Conservation (phyloP, 2,113 vertebrate species). For the Xenopus laevis region DNA sequence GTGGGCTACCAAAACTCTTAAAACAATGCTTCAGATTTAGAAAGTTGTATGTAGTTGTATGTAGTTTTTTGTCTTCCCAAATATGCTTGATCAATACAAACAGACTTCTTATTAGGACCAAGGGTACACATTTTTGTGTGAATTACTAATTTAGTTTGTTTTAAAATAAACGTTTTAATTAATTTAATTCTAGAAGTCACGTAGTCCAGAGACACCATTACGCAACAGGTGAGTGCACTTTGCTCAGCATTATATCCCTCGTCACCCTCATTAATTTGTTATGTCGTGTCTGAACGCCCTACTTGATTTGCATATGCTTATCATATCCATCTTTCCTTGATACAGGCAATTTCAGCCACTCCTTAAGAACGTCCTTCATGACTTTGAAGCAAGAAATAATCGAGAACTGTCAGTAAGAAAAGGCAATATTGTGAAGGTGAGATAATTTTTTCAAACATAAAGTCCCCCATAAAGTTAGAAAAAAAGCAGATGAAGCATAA, state of each 20-base stretch:
- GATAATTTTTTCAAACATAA: background rate
- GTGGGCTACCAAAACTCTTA: too few species aligned
- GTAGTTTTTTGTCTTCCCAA: too few species aligned
- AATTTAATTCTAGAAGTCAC: background rate
- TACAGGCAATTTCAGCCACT: slow-evolving; percentile 38
- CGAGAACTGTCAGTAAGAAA: slow-evolving; percentile 75
- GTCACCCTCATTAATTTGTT: background rate
- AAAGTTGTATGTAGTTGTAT: too few species aligned
- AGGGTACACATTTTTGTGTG: too few species aligned
- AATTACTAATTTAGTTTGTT: background rate
- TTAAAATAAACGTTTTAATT: background rate
- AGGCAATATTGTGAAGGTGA: slow-evolving; percentile 79
- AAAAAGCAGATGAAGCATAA: too few species aligned
- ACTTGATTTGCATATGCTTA: background rate
- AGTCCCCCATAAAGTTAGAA: too few species aligned
- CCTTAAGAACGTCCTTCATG: slow-evolving; percentile 59
- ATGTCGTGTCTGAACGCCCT: background rate
- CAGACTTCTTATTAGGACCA: too few species aligned
- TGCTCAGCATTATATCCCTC: background rate
- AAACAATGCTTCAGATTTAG: too few species aligned
- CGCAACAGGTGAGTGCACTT: background rate
- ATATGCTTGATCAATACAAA: too few species aligned
- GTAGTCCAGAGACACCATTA: background rate
- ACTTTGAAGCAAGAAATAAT: slow-evolving; percentile 77
- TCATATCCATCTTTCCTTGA: background rate